These are phyloP conservation scores for Nomada ruficornis DNA, from an alignment of 2,888 invertebrate genomes.

Conservation along the genomic window DNA sequence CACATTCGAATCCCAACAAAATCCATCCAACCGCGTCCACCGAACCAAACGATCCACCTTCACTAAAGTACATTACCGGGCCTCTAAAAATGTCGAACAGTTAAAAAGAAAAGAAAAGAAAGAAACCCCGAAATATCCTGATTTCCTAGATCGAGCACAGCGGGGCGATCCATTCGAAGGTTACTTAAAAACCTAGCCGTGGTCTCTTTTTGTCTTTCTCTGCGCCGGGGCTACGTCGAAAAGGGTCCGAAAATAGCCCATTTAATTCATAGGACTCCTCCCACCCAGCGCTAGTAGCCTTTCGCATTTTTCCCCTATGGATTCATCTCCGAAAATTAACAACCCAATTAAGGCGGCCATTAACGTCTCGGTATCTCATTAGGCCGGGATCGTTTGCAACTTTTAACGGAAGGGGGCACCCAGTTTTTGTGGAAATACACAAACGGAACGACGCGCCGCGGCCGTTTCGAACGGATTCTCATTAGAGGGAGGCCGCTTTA, in stretches of 20 bases:
- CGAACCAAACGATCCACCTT: background rate
- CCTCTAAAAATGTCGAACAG: background rate
- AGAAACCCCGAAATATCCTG: background rate
- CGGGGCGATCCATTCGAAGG: constrained; percentile 25
- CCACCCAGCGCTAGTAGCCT: constrained; percentile 75
- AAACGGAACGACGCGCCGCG: constrained; percentile 13
- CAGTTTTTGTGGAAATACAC: constrained; percentile 69
- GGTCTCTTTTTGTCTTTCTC: background rate
- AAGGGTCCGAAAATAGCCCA: constrained; percentile 76
- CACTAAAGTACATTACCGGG: background rate
- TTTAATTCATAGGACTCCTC: constrained; percentile 76
- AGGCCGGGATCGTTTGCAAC: constrained; percentile 76
- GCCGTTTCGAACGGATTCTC: constrained; percentile 63
- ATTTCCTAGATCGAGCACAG: constrained; percentile 24
- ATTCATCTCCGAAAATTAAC: constrained; percentile 82
- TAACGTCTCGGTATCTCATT: constrained; percentile 82
- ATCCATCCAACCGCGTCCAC: too few species aligned
- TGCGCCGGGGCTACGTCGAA: constrained; percentile 10
- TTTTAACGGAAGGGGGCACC: constrained; percentile 76
- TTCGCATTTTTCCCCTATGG: constrained; percentile 82
- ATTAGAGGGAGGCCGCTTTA: constrained; percentile 62
- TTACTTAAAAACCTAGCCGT: constrained; percentile 51
- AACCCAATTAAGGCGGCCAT: constrained; percentile 82
- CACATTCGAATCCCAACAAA: too few species aligned
- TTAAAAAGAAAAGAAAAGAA: background rate